Conservation (phyloP, 2,888 invertebrate species). For the Synergus umbraculus region DNA sequence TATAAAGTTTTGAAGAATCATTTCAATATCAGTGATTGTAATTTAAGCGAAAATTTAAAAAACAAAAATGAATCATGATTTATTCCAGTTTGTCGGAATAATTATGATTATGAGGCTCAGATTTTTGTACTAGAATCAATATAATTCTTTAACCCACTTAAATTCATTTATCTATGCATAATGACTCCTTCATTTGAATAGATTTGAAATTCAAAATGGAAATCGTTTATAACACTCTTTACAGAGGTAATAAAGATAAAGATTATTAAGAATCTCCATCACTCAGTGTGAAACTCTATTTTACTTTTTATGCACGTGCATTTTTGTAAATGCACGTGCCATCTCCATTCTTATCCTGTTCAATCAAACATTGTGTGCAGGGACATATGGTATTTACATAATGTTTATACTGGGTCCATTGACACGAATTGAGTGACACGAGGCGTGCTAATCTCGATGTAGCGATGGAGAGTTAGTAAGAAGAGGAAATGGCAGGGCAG, state of each 20-base stretch:
- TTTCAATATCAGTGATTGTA: neutral
- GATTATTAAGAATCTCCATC: conserved; percentile 14
- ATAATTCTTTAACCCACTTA: conserved; percentile 24
- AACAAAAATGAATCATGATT: neutral
- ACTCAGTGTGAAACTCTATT: neutral
- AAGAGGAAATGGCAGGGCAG: conserved; percentile 31
- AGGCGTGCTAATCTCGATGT: conserved; percentile 31
- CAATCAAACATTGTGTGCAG: conserved; percentile 20
- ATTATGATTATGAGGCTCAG: conserved; percentile 1
- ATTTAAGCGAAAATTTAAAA: neutral
- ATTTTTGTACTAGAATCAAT: conserved; percentile 12
- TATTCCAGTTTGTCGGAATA: neutral
- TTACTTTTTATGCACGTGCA: conserved; percentile 26
- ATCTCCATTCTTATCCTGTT: conserved; percentile 17
- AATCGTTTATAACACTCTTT: conserved; percentile 11
- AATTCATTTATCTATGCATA: conserved; percentile 31
- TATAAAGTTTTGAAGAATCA: neutral
- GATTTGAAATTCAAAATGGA: conserved; percentile 34
- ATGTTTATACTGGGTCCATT: conserved; percentile 36
- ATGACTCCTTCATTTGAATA: conserved; percentile 27
- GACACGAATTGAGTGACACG: conserved; percentile 39
- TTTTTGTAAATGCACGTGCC: conserved; percentile 16
- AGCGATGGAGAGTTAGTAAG: conserved; percentile 36
- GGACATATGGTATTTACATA: conserved; percentile 23
- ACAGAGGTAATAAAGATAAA: conserved; percentile 13